Evolutionary conservation across 2,113 vertebrate species (phyloP), one percentile per base, ranked within the genome.

Genomic region (Procavia capensis): DNA sequence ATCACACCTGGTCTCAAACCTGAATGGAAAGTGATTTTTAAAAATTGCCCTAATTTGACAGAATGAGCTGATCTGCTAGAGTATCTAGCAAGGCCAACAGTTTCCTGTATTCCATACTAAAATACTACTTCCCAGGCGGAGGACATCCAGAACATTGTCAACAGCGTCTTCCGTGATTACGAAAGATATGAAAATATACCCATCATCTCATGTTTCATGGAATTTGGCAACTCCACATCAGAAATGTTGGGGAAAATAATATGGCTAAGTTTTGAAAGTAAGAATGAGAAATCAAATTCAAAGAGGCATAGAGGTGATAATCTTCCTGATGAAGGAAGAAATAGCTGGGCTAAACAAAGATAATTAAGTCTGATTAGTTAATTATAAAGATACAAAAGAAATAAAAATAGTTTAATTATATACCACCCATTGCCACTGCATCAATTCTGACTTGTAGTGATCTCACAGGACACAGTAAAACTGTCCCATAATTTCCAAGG

Each of bases 301-400:
- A 95, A 95, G 50, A 57, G 83, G 27, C 43, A 88, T 34, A 43
- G 85, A 70, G 74, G 96, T 96, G 96, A 93, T 94, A 96, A 95
- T 97, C 96, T 92, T 90, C 68, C 47, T 47, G n/a, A 66, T 47
- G 92, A 91, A 96, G 90, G 78, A 93, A 64, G 74, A 96, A 96
- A 95, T 81, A 94, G 45, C 14, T 88, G 81, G 74, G 80, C 88
- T 83, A 94, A 86, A 79, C 63, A 87, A 85, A 78, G 78, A 85
- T 85, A 94, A 90, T 83, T 84, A 82, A 96, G 47, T 34, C 47
- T 80, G 25, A 92, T 68, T 82, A 72, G 27, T 91, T 61, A 34
- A 88, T 57, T 80, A 83, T 72, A 81, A 85, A 91, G 66, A 88
- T 14, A 41, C 6, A 72, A 90, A 34, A 20, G 91, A 85, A 74